These are phyloP conservation scores for Phytoseiulus persimilis DNA, from an alignment of 2,888 invertebrate genomes.

Conservation along the genomic window DNA sequence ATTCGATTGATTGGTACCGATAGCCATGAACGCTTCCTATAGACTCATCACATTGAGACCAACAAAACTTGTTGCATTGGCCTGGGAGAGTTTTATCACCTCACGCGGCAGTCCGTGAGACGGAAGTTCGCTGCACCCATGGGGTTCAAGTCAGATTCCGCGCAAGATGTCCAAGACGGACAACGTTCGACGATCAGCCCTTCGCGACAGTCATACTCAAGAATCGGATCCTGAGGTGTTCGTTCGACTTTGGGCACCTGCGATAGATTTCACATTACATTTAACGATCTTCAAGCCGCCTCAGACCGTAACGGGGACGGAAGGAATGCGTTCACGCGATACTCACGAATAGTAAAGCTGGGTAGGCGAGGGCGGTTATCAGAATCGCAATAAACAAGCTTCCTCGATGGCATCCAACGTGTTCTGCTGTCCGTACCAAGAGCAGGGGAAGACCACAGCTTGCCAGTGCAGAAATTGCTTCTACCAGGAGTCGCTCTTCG, in stretches of 20 bases:
- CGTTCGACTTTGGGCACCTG: conserved; percentile 22
- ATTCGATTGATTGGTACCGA: background rate
- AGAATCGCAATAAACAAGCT: conserved; percentile 17
- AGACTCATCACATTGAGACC: no score
- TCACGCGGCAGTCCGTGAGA: conserved; percentile 26
- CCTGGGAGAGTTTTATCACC: background rate
- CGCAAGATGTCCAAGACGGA: conserved; percentile 16
- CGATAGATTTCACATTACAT: background rate
- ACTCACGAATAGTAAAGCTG: conserved; percentile 26
- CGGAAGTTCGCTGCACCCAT: conserved; percentile 13
- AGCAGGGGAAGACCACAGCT: conserved; percentile 12
- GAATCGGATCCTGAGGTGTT: conserved; percentile 11
- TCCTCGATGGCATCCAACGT: conserved; percentile 24
- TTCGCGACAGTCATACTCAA: conserved; percentile 21
- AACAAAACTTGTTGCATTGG: no score
- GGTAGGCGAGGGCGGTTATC: conserved; percentile 21
- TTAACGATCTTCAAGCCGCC: no score
- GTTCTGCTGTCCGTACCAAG: conserved; percentile 14
- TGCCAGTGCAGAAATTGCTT: conserved; percentile 7
- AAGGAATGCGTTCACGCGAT: no score
- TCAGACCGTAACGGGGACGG: no score
- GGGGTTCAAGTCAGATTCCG: conserved; percentile 20
- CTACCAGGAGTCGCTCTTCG: conserved; percentile 24
- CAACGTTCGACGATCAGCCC: conserved; percentile 29
- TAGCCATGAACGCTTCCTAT: background rate